A percentile compares a stretch with the other conserved stretches of the same genome.
Conservation (phyloP, 2,888 invertebrate species). For the Quadroppia sp. region DNA sequence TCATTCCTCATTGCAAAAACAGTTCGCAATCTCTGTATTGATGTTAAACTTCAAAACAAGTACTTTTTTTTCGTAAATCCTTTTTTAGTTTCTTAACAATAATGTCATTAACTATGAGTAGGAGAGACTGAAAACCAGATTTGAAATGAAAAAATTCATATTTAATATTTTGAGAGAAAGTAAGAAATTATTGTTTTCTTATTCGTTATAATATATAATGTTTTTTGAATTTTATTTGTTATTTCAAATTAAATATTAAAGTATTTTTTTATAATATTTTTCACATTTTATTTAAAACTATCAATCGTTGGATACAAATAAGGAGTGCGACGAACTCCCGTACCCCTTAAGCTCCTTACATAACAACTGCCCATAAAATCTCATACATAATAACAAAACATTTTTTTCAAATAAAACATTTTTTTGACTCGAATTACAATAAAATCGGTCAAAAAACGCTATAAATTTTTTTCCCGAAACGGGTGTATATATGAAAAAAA, state of each 20-base stretch:
- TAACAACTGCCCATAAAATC: slow-evolving; percentile 23
- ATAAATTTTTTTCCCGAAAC: background rate
- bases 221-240: no score
- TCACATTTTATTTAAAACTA: no score
- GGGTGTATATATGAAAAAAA: background rate
- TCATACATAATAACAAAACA: background rate
- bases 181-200: background rate
- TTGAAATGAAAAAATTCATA: background rate
- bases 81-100: slow-evolving; percentile 18
- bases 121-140: slow-evolving; percentile 12
- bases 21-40: background rate
- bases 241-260: no score
- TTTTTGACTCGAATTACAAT: background rate
- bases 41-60: background rate
- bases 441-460: background rate
- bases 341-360: background rate
- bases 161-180: background rate
- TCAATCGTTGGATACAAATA: slow-evolving; percentile 2
- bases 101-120: slow-evolving; percentile 34
- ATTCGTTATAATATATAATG: no score
- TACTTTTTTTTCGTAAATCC: slow-evolving; percentile 19
- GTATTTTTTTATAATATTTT: no score
- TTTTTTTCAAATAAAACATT: background rate
- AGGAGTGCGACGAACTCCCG: background rate
- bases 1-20: background rate